Base-by-base conservation (phyloP, 2,888 invertebrate species). In the Chaetogeoica ovagalla region DNA sequence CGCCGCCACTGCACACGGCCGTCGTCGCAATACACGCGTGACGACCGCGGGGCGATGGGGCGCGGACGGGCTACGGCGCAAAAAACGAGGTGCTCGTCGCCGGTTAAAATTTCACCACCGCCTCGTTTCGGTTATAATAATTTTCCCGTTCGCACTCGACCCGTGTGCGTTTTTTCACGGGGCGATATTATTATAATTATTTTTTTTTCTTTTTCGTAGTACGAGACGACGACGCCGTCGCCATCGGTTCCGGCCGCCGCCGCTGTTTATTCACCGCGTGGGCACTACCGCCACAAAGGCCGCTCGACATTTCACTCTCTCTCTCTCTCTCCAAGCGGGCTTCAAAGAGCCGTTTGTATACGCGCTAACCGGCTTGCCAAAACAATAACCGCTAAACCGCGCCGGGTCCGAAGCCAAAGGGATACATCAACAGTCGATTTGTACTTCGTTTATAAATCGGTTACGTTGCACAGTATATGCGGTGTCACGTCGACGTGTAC, bases 181-280 rank as follows among this genome's bases (percentile, higher is more conserved):
- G 2, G 30, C 15, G 7, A 39, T n/a, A 52, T 11, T 48, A 48
- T 48, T 48, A 8, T 48, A 48, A 9, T 52, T 48, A 57, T 30
- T 30, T 30, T 30, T 30, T 30, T 2, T 30, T 30, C 30, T 30
- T 2, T 30, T 30, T 30, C 4, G 1, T 30, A 2, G 4, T 30
- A 30, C 30, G 30, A 30, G 30, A 30, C 30, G 30, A 1, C 30
- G 30, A 30, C 30, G 30, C 30, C 30, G 4, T 30, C 30, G 30
- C 30, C 30, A 30, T 30, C 30, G 30, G 30, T 30, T 4, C 30
- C 30, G 4, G 4, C 23, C n/a, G 62, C 60, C 19, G 52, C 13
- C 62, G 62, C 77, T 48, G 60, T 39, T 76, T 77, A 70, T 70
- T 77, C 62, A 77, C 76, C 48, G 5, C 48, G 59, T 21, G 48